Conservation (phyloP, 2,113 vertebrate species). For the Mohoua ochrocephala region DNA sequence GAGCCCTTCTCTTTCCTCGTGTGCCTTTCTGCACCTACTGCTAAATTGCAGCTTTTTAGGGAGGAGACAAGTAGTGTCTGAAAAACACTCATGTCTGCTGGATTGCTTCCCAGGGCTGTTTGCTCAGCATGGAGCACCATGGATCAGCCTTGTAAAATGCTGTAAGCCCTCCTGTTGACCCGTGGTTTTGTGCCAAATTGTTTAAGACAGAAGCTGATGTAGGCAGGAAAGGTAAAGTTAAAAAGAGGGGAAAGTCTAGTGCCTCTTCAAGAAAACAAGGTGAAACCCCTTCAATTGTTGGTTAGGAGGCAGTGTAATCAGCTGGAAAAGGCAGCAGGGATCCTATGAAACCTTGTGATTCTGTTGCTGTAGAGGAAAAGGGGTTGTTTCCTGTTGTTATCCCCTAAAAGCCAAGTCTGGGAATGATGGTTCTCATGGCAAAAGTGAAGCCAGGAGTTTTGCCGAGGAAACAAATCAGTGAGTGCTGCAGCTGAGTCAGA, state of each 20-base stretch:
- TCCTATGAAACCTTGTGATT: neutral
- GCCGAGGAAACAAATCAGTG: neutral
- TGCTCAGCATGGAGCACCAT: neutral
- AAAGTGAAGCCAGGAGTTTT: neutral
- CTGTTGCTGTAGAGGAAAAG: neutral
- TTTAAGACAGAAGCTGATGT: neutral
- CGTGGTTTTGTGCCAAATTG: rapidly evolving
- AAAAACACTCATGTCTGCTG: neutral
- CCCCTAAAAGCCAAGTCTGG: neutral
- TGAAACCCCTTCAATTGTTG: neutral
- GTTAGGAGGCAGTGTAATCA: rapidly evolving
- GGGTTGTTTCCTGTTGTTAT: neutral
- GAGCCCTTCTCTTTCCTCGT: neutral
- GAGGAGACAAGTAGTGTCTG: neutral
- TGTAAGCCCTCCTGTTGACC: neutral
- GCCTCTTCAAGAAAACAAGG: neutral
- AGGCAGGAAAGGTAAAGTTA: neutral
- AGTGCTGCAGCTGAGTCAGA: neutral
- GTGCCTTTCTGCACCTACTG: neutral
- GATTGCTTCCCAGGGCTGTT: neutral
- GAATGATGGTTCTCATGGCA: neutral
- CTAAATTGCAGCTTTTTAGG: neutral
- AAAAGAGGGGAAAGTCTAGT: neutral
- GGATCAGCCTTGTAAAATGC: neutral
- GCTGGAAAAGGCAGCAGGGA: neutral